Evolutionary conservation across 1,140 invertebrate species (phyloP), one percentile per base, ranked within the genome.

Genomic region (Drosophila arawakana): DNA sequence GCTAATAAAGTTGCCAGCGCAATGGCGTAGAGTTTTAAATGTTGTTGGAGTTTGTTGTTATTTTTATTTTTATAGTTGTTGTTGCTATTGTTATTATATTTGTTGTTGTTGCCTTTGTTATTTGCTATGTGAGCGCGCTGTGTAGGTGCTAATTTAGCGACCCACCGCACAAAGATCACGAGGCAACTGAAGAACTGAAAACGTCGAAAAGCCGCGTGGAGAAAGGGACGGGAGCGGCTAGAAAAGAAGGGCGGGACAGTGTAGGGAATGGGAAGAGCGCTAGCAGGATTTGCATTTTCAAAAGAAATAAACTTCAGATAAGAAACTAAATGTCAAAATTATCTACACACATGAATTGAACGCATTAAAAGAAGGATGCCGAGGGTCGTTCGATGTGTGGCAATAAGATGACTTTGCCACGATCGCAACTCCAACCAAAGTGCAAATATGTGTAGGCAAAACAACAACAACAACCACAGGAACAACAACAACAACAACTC

Each of bases 301-400:
- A 68, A 78, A 78, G 82, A 81, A 86, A 81, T 76, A 71, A 81
- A 85, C 82, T 76, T 70, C 35, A 75, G 82, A 85, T 86, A 85
- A 86, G 72, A 73, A 74, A 76, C 78, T 86, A 85, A 86, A 85
- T 85, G 81, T 85, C 81, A 85, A 85, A 85, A 85, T 85, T 85
- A 85, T 85, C 81, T 81, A 73, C 78, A 78, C 82, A 73, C 68
- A 54, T 73, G 78, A 66, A 52, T 63, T 85, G 84, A 85, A 85
- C 71, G 78, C 78, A 70, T 70, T 76, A 73, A 76, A 58, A 57
- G 63, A 10, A 54, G 57, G 37, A 57, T 52, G 54, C 46, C 46
- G 63, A 50, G 41, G 41, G 55, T 49, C 52, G 44, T 11, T 41
- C 43, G 15, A 41, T 46, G 50, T 59, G 15, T 30, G 21, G 50